Conservation (phyloP, 2,113 vertebrate genomes). For the Eptesicus fuscus region DNA sequence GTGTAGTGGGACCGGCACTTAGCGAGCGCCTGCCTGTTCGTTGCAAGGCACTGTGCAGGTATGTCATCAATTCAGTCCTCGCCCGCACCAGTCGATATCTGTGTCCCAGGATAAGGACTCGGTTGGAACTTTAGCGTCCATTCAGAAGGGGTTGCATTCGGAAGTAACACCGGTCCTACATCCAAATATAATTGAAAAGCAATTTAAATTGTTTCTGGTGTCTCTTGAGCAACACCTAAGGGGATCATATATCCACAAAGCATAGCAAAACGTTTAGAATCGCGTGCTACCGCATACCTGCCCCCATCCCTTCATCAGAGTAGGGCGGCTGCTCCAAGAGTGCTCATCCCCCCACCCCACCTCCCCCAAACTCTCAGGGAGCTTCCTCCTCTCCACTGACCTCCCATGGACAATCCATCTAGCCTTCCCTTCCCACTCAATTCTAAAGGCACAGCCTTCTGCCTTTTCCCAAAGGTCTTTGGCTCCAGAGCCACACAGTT, state of each 20-base stretch:
- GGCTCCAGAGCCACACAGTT: background rate
- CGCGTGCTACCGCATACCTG: no score
- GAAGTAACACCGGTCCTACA: background rate
- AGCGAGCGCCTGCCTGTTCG: accelerated
- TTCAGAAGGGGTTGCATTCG: background rate
- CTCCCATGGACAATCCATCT: background rate
- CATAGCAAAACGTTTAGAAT: background rate
- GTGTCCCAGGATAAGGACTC: background rate
- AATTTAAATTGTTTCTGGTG: background rate
- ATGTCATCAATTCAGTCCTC: accelerated
- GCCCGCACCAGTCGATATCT: no score
- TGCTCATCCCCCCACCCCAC: background rate
- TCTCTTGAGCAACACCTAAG: background rate
- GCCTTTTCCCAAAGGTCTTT: background rate
- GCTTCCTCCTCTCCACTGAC: background rate
- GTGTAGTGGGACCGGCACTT: no score
- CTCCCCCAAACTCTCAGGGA: background rate
- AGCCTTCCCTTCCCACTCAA: background rate
- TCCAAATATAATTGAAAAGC: background rate
- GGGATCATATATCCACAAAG: background rate
- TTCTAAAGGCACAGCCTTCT: background rate
- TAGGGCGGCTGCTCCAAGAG: background rate
- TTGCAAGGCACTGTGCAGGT: background rate
- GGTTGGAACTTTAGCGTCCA: background rate
- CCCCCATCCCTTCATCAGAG: background rate